These are phyloP conservation scores for Aphyosemion australe DNA, from an alignment of 2,113 vertebrate genomes.

Conservation along the genomic window DNA sequence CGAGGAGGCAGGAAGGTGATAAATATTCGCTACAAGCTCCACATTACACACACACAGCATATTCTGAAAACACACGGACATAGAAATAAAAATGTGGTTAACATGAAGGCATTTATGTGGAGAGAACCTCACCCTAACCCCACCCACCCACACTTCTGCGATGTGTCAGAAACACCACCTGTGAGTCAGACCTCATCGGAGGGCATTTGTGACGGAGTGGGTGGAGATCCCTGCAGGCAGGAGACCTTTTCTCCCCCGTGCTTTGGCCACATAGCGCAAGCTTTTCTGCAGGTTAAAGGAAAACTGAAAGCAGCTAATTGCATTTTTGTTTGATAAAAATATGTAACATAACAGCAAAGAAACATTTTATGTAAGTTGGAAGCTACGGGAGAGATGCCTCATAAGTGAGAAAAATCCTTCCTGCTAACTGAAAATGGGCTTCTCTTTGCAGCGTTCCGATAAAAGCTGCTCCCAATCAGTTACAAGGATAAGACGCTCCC, in stretches of 20 bases:
- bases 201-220: constrained; percentile 3
- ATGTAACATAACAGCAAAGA: not conserved
- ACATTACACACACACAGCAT: constrained; percentile 5
- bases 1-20: constrained; percentile 52
- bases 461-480: not conserved
- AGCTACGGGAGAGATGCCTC: not conserved
- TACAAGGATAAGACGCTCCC: constrained; percentile 12
- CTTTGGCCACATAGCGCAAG: not conserved
- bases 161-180: constrained; percentile 7
- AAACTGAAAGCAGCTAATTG: not conserved
- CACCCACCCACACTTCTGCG: not conserved
- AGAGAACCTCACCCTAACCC: not conserved
- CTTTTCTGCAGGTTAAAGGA: not conserved
- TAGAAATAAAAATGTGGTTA: not conserved
- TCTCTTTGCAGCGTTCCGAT: not conserved
- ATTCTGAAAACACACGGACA: not conserved
- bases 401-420: not conserved
- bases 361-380: not conserved
- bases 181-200: constrained; percentile 8
- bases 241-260: constrained; percentile 7
- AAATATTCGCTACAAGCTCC: constrained; percentile 55
- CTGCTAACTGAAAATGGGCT: constrained; percentile 12
- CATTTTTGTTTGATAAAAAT: not conserved
- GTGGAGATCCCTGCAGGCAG: constrained; percentile 6
- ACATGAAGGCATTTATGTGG: not conserved